Percentiles rank a stretch among this genome's conserved stretches.
Evolutionary conservation across 2,113 vertebrate genomes (phyloP).

Genomic region (Eulacestoma nigropectus): DNA sequence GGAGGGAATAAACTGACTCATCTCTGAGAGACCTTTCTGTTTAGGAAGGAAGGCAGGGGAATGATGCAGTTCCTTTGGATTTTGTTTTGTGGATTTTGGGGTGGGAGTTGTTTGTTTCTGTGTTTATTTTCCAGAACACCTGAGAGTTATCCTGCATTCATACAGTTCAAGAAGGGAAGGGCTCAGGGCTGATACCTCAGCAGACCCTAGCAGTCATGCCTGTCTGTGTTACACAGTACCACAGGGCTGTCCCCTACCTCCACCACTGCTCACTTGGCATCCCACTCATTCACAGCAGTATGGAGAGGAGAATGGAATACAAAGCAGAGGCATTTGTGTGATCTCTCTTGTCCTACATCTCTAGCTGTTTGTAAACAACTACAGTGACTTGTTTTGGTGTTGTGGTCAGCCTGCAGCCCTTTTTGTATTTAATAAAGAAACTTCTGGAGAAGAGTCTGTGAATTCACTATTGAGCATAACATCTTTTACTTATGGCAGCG

Average conservation of each 20-base stretch:
- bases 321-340: constrained; percentile 20
- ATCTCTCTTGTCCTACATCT: neutral
- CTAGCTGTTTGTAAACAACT: constrained; percentile 29
- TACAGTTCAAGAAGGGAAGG: constrained; percentile 26
- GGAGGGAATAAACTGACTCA: constrained; percentile 17
- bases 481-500: neutral
- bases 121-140: constrained; percentile 54
- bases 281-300: neutral
- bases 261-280: constrained; percentile 6
- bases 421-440: constrained; percentile 59
- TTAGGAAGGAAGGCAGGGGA: constrained; percentile 43
- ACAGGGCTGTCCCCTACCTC: constrained; percentile 7
- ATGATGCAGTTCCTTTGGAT: neutral
- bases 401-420: constrained; percentile 32
- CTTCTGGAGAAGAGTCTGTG: constrained; percentile 54
- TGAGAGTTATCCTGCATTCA: constrained; percentile 9
- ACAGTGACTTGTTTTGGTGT: neutral
- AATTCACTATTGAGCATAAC: constrained; percentile 6
- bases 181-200: neutral
- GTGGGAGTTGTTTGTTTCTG: constrained; percentile 20
- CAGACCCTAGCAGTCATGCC: neutral
- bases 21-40: neutral
- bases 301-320: constrained; percentile 35
- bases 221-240: neutral
- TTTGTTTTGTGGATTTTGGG: constrained; percentile 42